Conservation (phyloP, 2,797 vertebrate genomes). For the Notolepis coatsorum region DNA sequence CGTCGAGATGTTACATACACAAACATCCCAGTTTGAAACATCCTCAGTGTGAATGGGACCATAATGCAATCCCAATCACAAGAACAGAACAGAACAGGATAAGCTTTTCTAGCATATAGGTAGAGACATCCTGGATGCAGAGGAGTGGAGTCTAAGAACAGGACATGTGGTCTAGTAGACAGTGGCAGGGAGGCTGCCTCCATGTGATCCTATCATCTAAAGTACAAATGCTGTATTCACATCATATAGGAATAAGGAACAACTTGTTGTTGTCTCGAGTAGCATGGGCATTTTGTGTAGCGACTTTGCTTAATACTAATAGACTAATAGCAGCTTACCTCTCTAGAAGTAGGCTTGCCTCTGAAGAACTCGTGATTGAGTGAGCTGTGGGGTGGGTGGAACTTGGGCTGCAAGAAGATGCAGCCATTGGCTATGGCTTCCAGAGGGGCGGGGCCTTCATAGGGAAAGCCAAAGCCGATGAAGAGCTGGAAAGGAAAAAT, state of each 20-base stretch:
- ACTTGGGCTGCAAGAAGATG: conserved; percentile 94
- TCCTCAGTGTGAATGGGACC: no score
- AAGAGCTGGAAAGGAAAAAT: conserved; percentile 85
- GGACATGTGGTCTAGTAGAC: conserved; percentile 44
- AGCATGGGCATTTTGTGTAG: no score
- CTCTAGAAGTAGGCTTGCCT: conserved; percentile 95
- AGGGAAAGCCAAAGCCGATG: conserved; percentile 97
- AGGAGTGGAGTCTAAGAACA: conserved; percentile 19
- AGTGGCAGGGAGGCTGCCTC: no score
- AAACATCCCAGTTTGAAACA: no score
- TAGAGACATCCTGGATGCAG: conserved; percentile 17
- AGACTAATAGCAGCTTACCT: conserved; percentile 74
- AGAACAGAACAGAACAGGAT: no score
- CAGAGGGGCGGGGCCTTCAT: conserved; percentile 95
- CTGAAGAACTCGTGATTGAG: conserved; percentile 98
- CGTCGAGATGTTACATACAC: no score
- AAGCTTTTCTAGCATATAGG: conserved; percentile 2
- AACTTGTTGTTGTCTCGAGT: no score
- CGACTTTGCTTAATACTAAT: neutral
- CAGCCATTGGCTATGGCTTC: conserved; percentile 96
- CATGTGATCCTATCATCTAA: no score
- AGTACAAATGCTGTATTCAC: no score
- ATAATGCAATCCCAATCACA: no score
- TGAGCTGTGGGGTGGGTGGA: conserved; percentile 93
- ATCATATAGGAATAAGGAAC: no score